A percentile compares a stretch with the other conserved stretches of the same genome.
These are phyloP conservation scores for Rhynchopsitta pachyrhyncha DNA, from an alignment of 2,113 vertebrate genomes.

Conservation along the genomic window DNA sequence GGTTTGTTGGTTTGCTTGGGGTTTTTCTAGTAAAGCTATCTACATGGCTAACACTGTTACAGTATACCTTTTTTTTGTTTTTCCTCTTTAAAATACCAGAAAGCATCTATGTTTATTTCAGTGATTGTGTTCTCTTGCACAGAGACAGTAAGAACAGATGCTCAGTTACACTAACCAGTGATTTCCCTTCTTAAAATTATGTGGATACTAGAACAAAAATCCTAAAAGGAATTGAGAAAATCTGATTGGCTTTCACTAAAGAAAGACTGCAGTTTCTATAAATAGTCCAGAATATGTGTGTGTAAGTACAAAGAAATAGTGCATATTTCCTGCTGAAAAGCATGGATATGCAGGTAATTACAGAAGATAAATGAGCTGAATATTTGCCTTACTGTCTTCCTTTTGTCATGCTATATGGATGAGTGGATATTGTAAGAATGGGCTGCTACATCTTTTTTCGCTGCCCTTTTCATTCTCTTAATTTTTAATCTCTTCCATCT, in stretches of 20 bases:
- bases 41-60: not conserved
- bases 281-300: not conserved
- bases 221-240: constrained; percentile 1
- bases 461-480: not conserved
- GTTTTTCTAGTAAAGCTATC: not conserved
- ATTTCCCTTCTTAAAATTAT: not conserved
- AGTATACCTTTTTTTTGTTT: not conserved
- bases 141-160: not conserved
- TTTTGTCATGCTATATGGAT: not conserved
- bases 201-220: not conserved
- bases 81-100: not conserved
- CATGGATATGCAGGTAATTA: not conserved
- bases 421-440: not conserved
- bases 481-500: not conserved
- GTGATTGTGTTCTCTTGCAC: not conserved
- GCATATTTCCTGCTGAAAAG: not conserved
- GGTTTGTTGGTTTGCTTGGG: not conserved
- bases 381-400: not conserved
- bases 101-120: not conserved
- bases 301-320: constrained; percentile 13
- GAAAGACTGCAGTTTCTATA: constrained; percentile 5
- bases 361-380: constrained; percentile 6
- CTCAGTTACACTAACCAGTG: not conserved
- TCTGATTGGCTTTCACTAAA: constrained; percentile 36
- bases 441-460: not conserved